Evolutionary conservation across 2,797 vertebrate genomes (phyloP).

Genomic region (Ctenopoma multispine): DNA sequence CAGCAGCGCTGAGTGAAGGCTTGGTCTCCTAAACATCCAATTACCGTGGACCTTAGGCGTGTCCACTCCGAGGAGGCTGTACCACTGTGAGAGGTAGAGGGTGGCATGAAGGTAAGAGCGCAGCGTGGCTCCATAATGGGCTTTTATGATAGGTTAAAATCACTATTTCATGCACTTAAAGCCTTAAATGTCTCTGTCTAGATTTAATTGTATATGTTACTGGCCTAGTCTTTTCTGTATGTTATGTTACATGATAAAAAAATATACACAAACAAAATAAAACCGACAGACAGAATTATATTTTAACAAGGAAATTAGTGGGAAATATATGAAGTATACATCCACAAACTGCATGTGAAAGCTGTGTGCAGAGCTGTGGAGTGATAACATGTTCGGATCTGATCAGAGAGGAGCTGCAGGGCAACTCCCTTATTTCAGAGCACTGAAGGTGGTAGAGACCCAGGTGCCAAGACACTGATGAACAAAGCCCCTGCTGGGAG

Average conservation of each 20-base stretch:
- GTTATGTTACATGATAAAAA: neutral
- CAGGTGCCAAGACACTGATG: conserved; percentile 9
- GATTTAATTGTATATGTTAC: neutral
- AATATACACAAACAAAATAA: neutral
- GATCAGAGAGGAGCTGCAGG: conserved; percentile 28
- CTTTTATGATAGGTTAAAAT: neutral
- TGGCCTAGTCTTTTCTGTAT: neutral
- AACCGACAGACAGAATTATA: neutral
- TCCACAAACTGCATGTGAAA: neutral
- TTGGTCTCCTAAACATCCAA: conserved; percentile 74
- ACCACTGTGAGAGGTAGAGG: conserved; percentile 66
- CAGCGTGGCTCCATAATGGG: neutral
- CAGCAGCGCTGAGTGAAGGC: conserved; percentile 50
- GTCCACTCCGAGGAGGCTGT: conserved; percentile 63
- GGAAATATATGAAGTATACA: conserved; percentile 2
- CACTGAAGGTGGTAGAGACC: conserved; percentile 1
- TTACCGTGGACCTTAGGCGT: conserved; percentile 71
- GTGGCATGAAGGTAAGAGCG: conserved; percentile 18
- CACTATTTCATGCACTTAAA: neutral
- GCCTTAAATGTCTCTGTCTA: neutral
- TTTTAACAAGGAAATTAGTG: neutral
- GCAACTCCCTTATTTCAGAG: conserved; percentile 26
- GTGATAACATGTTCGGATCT: conserved; percentile 5
- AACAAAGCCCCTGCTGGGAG: conserved; percentile 11
- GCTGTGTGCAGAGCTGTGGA: neutral